Base-by-base conservation (phyloP, 2,797 vertebrate genomes). In the Euthynnus affinis region DNA sequence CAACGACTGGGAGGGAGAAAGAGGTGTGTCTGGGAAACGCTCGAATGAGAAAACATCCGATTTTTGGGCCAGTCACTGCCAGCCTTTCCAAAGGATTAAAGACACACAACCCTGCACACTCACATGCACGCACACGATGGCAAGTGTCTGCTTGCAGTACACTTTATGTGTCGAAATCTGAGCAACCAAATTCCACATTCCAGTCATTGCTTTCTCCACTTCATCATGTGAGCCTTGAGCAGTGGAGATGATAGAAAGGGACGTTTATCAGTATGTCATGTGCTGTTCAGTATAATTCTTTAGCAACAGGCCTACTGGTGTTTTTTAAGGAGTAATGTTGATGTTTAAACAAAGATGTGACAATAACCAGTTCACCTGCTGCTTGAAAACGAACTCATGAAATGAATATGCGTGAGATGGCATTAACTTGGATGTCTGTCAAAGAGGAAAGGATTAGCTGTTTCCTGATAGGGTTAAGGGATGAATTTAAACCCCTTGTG, bases 31-130 rank as follows among this genome's bases (percentile, higher is more conserved):
- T 89, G 88, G 87, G 92, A 93, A 93, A 86, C 32, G 74, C 81
- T 87, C 60, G 85, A 84, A 82, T 93, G 88, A 92, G 80, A 92
- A 93, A 93, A 93, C 92, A 94, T 94, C 92, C 92, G 92, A 93
- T 92, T 88, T 88, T 37, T 34, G 29, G 85, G 82, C 92, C 91
- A 93, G 88, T 92, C 89, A 79, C 86, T 65, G 86, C 80, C 87
- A 83, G 89, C 73, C 88, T 82, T 75, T 57, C 20, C 20, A 18
- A 57, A 70, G 87, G 91, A 90, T 90, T 91, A 91, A 83, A 88
- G 73, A 86, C 51, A 29, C 73, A 86, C 80, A 60, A 73, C 70
- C 73, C 71, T 32, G 3, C 74, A 51, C 76, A 49, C 76, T 49
- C 63, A 25, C 83, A 69, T 0, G 3, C 80, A 83, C 55, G 23